Evolutionary conservation across 2,113 vertebrate species (phyloP).

Genomic region (Meleagris gallopavo): DNA sequence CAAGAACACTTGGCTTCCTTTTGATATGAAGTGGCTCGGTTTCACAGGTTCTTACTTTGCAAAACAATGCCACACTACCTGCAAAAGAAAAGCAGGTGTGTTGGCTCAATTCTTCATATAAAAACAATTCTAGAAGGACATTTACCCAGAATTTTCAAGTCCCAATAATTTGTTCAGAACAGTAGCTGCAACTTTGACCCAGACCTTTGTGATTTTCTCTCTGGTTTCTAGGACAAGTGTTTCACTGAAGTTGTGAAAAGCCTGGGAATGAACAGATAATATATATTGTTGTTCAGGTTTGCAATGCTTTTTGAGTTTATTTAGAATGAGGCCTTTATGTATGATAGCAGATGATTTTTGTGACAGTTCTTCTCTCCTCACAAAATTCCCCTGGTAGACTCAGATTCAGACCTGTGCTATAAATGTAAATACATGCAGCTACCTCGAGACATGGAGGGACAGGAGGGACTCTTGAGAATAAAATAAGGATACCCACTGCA

Average conservation of each 20-base stretch:
- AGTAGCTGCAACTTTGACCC: neutral
- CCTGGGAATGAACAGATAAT: neutral
- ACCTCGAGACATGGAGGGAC: neutral
- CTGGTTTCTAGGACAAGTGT: neutral
- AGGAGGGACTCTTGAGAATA: neutral
- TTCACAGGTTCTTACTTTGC: neutral
- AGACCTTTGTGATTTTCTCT: neutral
- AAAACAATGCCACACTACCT: fast-evolving
- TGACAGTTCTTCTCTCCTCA: neutral
- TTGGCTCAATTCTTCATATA: neutral
- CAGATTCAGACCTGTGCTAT: neutral
- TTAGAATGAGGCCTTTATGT: slow-evolving; percentile 3
- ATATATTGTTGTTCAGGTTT: neutral
- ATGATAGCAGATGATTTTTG: neutral
- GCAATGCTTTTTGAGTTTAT: neutral
- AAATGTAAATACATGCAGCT: neutral
- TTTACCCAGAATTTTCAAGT: neutral
- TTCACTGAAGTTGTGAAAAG: neutral
- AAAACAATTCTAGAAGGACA: neutral
- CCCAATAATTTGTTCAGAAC: neutral
- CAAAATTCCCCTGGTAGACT: neutral
- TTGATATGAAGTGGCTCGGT: neutral
- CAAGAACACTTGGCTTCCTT: neutral
- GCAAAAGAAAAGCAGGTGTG: neutral
- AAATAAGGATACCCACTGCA: neutral